Evolutionary conservation across 2,113 vertebrate genomes (phyloP).

Genomic region (Psophia crepitans): DNA sequence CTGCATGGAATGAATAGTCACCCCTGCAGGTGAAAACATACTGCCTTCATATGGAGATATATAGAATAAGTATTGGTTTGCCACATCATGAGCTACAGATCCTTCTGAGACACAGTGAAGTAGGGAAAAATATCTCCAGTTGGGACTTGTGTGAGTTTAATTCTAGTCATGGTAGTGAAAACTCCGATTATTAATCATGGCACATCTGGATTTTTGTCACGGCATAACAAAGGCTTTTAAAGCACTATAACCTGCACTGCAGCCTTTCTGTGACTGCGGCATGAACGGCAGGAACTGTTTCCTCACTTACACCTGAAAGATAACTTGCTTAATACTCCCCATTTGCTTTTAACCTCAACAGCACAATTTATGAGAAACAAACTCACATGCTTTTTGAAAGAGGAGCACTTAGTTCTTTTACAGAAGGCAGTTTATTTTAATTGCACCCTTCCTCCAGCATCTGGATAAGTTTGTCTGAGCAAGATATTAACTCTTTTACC

Average conservation of each 20-base stretch:
- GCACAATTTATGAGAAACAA: neutral
- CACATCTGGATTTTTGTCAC: neutral
- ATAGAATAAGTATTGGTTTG: neutral
- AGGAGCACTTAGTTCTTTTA: neutral
- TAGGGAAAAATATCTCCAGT: neutral
- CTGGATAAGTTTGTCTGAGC: neutral
- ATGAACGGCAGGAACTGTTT: neutral
- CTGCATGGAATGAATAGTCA: neutral
- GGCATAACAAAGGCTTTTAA: neutral
- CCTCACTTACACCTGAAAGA: neutral
- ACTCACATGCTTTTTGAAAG: neutral
- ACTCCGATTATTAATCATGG: neutral
- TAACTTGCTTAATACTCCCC: neutral
- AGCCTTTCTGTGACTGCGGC: neutral
- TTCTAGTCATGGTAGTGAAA: neutral
- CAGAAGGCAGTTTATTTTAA: neutral
- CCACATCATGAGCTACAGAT: neutral
- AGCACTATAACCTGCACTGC: neutral
- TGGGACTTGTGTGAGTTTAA: neutral
- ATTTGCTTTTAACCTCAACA: neutral
- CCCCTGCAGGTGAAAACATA: conserved; percentile 36
- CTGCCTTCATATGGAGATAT: conserved; percentile 29
- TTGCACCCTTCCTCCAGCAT: neutral
- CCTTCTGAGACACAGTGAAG: neutral
- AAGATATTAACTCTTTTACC: neutral